Evolutionary conservation across 2,888 invertebrate species (phyloP).

Genomic region (Herminia tarsipennalis): DNA sequence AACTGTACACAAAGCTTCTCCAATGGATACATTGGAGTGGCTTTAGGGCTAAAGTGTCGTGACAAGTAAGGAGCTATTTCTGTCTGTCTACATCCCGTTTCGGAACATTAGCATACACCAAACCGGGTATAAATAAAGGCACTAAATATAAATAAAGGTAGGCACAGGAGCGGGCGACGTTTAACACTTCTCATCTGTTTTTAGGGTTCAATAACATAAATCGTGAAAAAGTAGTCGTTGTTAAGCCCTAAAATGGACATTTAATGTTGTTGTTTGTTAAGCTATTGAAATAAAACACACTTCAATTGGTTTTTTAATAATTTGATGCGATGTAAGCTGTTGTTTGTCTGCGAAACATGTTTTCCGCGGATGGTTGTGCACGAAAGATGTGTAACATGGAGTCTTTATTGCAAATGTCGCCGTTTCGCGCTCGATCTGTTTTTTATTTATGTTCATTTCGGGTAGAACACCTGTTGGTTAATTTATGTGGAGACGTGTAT

Average conservation of each 20-base stretch:
- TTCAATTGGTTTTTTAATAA: conserved; percentile 28
- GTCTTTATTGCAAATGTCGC: conserved; percentile 36
- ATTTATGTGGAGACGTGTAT: conserved; percentile 57
- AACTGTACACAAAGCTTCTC: conserved; percentile 29
- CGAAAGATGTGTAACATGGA: conserved; percentile 23
- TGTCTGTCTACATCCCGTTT: conserved; percentile 57
- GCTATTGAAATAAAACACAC: conserved; percentile 26
- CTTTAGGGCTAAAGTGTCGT: conserved; percentile 58
- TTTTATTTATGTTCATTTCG: conserved; percentile 56
- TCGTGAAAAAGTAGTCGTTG: conserved; percentile 31
- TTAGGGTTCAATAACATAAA: conserved; percentile 44
- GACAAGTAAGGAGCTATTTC: conserved; percentile 59
- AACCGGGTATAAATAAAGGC: conserved; percentile 52
- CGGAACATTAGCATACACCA: conserved; percentile 51
- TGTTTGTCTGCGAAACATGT: conserved; percentile 16
- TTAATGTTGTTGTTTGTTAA: conserved; percentile 31
- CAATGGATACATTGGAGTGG: too few species aligned
- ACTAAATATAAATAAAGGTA: conserved; percentile 47
- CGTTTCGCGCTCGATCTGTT: conserved; percentile 46
- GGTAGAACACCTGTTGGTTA: conserved; percentile 64
- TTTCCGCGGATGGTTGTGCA: conserved; percentile 8
- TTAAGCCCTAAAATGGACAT: conserved; percentile 25
- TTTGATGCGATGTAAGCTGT: conserved; percentile 16
- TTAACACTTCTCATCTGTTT: conserved; percentile 44
- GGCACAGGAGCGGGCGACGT: conserved; percentile 32